Evolutionary conservation across 2,888 invertebrate genomes (phyloP), one percentile per base, ranked within the genome.

Genomic region (Noctua comes): DNA sequence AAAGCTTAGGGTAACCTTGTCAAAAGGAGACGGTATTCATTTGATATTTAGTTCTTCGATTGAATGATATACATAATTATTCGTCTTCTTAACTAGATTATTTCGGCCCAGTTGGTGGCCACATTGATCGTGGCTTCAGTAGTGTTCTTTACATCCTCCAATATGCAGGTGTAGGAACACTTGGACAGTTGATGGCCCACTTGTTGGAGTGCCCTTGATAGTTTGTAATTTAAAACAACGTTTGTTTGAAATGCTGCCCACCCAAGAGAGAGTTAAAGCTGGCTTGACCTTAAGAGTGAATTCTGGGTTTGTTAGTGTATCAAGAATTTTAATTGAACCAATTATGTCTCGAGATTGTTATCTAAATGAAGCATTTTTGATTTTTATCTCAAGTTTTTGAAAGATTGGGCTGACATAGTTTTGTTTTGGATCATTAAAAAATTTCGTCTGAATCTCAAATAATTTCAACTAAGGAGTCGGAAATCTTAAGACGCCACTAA

Each of bases 271-370:
- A 82, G 62, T 75, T 16, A 40, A 48, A 31, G 16, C 62, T 74
- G 16, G 3, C 4, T 24, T 87, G 80, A 84, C 80, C 76, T 76
- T 54, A 36, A 24, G 16, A 71, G 6, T 36, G 4, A 68, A 84
- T 73, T 78, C 54, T 75, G 64, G 46, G 54, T 69, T 72, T 68
- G 62, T 75, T 75, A 77, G 59, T 76, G 46, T 48, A 78, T 11
- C 51, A 80, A 27, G 71, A 86, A 88, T 86, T 80, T 88, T 86
- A 86, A 86, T 83, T 78, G 73, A 71, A 21, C 59, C 79, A 83
- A 80, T 86, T 83, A 79, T 65, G 64, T 64, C 51, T 77, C 8
- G 57, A 80, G 86, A 86, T 79, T 65, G 65, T 75, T 27, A 77
- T 72, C 73, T 59, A 65, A 54, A 68, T 65, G 1, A 75, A 66